These are phyloP conservation scores for Celastrina argiolus DNA, from an alignment of 2,888 invertebrate genomes.

Conservation along the genomic window DNA sequence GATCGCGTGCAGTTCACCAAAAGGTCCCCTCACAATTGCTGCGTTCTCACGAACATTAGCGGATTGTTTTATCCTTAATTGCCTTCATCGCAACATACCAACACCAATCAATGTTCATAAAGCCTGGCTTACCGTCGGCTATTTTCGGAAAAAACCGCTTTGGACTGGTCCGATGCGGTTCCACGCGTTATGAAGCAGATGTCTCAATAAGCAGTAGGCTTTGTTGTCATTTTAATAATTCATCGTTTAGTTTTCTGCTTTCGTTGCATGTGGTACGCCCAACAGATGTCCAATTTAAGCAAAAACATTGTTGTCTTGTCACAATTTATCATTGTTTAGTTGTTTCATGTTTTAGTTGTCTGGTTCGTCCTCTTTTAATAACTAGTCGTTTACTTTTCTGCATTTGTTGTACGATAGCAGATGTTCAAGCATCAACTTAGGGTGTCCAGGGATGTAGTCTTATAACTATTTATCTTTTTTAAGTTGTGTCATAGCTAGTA, in stretches of 20 bases:
- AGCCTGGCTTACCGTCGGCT: slow-evolving; percentile 30
- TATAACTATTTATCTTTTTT: too few species aligned
- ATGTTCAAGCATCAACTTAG: too few species aligned
- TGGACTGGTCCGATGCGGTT: background rate
- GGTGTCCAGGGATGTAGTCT: too few species aligned
- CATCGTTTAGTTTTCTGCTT: background rate
- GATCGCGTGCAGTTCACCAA: slow-evolving; percentile 12
- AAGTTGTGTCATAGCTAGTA: too few species aligned
- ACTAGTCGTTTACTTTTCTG: too few species aligned
- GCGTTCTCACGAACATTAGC: slow-evolving; percentile 25
- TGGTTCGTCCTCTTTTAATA: background rate
- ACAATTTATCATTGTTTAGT: background rate
- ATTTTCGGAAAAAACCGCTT: slow-evolving; percentile 8
- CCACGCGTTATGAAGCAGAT: background rate
- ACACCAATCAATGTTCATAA: slow-evolving; percentile 51
- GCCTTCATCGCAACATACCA: slow-evolving; percentile 32
- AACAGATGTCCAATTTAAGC: too few species aligned
- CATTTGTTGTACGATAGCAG: too few species aligned
- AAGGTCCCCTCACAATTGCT: slow-evolving; percentile 17
- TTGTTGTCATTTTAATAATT: background rate
- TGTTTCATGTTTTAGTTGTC: background rate
- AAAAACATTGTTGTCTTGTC: background rate
- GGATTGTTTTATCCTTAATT: slow-evolving; percentile 38
- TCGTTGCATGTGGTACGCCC: too few species aligned
- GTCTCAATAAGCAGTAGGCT: background rate